Evolutionary conservation across 2,797 vertebrate genomes (phyloP).

Genomic region (Tenualosa ilisha): DNA sequence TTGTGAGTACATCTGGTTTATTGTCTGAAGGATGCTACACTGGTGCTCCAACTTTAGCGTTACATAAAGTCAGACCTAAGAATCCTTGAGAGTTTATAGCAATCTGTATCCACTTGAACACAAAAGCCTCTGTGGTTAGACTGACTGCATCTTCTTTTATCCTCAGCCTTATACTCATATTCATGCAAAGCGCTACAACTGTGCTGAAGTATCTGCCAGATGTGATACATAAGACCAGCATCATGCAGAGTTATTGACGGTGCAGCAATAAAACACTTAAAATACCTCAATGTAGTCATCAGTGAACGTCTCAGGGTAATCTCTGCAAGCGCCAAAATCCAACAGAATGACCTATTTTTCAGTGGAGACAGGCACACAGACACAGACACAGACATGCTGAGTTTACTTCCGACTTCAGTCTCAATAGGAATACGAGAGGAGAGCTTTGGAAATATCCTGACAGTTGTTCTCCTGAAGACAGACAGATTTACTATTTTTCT

Average conservation of each 20-base stretch:
- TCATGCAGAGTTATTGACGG: constrained; percentile 1
- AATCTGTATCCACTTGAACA: not conserved
- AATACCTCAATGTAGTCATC: constrained; percentile 87
- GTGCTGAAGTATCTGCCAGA: not conserved
- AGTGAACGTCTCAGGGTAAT: constrained; percentile 81
- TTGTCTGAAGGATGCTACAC: not conserved
- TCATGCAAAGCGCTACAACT: not conserved
- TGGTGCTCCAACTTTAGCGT: not conserved
- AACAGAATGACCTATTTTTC: constrained; percentile 77
- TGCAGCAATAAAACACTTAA: constrained; percentile 23
- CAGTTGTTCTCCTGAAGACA: not conserved
- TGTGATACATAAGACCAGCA: not conserved
- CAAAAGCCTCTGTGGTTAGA: not conserved
- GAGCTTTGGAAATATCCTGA: not conserved
- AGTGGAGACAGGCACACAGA: not conserved
- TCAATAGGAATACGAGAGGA: not conserved
- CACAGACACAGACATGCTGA: not conserved
- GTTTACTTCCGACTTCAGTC: not conserved
- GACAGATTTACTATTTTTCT: too few relatives aligned
- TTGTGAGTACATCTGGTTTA: not conserved
- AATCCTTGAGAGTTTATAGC: not conserved
- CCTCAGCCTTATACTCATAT: not conserved
- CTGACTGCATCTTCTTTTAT: not conserved
- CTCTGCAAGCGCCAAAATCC: constrained; percentile 87
- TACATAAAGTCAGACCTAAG: not conserved